Percentiles rank a stretch among this genome's conserved stretches.
phyloP scores from a whole-genome alignment of 2,113 vertebrate genomes.

The Spermophilus dauricus region DNA sequence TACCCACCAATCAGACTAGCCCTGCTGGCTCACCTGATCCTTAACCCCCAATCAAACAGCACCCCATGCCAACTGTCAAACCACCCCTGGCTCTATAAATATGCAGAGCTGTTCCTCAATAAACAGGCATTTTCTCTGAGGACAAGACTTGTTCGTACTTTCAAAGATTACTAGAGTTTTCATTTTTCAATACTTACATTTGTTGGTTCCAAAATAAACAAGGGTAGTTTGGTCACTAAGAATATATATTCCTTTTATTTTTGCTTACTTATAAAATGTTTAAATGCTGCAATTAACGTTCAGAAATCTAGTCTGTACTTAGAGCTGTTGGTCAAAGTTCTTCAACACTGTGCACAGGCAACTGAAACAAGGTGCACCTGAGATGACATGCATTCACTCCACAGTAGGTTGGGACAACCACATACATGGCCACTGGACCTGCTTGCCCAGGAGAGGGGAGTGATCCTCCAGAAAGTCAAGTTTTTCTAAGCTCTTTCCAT shows the following conservation, averaged over 20 bases:
- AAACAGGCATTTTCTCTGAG: too few relatives aligned
- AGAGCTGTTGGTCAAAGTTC: background rate
- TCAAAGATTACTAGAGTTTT: background rate
- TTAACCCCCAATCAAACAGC: too few relatives aligned
- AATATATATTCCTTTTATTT: constrained; percentile 47
- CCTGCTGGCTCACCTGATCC: too few relatives aligned
- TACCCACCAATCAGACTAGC: too few relatives aligned
- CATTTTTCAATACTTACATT: background rate
- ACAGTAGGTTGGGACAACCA: background rate
- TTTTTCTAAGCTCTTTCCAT: background rate
- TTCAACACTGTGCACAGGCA: background rate
- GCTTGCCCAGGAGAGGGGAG: fast-evolving
- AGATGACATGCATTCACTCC: background rate
- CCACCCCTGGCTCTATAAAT: too few relatives aligned
- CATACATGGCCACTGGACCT: fast-evolving
- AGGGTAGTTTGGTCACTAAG: constrained; percentile 31
- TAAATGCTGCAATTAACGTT: background rate
- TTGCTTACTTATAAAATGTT: constrained; percentile 26
- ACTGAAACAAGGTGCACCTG: fast-evolving
- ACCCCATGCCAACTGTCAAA: too few relatives aligned
- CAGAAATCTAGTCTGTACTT: background rate
- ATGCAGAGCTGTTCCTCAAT: too few relatives aligned
- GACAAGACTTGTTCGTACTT: too few relatives aligned
- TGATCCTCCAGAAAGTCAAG: background rate
- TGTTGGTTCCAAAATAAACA: constrained; percentile 56